phyloP scores from a whole-genome alignment of 2,888 invertebrate genomes.

The Macropis europaea region DNA sequence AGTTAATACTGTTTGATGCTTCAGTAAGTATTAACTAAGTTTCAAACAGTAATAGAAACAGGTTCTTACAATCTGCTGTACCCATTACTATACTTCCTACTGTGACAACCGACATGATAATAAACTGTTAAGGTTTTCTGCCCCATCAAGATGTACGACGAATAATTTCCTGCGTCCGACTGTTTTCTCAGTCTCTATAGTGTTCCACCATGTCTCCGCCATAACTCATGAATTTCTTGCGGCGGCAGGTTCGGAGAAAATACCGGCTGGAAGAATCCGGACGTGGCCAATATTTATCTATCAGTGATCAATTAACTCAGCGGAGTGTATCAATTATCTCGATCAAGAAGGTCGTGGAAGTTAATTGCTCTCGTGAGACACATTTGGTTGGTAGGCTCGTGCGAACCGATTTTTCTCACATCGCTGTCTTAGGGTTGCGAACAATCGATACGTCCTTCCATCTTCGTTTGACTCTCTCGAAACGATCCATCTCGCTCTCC shows the following conservation, averaged over 20 bases:
- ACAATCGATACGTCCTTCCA: conserved; percentile 18
- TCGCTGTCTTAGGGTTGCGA: background rate
- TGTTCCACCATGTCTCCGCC: too few species aligned
- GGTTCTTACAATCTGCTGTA: too few species aligned
- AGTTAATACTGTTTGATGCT: too few species aligned
- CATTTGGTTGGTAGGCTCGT: conserved; percentile 40
- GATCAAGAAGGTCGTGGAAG: conserved; percentile 30
- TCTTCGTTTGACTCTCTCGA: background rate
- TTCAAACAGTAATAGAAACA: too few species aligned
- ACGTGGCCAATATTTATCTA: conserved; percentile 40
- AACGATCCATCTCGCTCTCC: background rate
- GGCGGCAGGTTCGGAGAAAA: conserved; percentile 16
- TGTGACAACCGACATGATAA: too few species aligned
- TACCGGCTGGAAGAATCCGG: conserved; percentile 18
- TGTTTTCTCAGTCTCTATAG: too few species aligned
- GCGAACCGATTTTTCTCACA: conserved; percentile 36
- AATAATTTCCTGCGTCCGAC: too few species aligned
- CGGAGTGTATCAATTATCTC: conserved; percentile 55
- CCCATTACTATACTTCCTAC: too few species aligned
- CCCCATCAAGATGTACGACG: too few species aligned
- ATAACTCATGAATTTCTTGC: conserved; percentile 14
- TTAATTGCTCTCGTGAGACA: conserved; percentile 55
- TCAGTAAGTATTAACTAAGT: too few species aligned
- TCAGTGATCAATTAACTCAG: conserved; percentile 49
- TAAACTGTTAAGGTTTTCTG: too few species aligned